phyloP scores from a whole-genome alignment of 2,888 invertebrate species.

The Parascotia fuliginaria region DNA sequence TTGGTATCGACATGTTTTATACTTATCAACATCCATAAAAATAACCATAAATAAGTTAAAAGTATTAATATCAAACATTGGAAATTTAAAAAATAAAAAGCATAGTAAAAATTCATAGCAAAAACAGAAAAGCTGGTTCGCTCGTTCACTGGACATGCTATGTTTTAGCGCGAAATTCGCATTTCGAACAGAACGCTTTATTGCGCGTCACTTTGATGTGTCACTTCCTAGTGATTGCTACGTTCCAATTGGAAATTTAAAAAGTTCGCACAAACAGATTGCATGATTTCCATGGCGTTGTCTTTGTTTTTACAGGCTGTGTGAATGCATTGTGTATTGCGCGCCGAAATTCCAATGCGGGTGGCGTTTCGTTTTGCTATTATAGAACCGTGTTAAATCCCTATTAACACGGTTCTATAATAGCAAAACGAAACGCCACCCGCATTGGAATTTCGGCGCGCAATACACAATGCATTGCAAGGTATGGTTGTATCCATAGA shows the following conservation, averaged over 20 bases:
- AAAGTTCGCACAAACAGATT: slow-evolving; percentile 65
- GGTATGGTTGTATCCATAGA: too few species aligned
- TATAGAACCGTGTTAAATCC: too few species aligned
- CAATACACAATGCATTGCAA: slow-evolving; percentile 5
- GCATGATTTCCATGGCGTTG: slow-evolving; percentile 47
- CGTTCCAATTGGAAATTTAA: slow-evolving; percentile 58
- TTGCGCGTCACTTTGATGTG: slow-evolving; percentile 65
- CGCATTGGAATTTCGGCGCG: neutral
- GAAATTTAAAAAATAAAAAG: slow-evolving; percentile 27
- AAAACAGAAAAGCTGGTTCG: slow-evolving; percentile 30
- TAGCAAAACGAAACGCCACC: neutral
- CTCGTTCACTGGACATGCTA: slow-evolving; percentile 23
- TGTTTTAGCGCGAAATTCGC: slow-evolving; percentile 48
- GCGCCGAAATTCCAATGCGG: neutral
- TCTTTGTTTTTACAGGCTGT: slow-evolving; percentile 27
- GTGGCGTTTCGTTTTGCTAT: neutral
- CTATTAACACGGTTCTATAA: too few species aligned
- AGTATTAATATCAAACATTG: neutral
- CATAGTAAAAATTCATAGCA: slow-evolving; percentile 37
- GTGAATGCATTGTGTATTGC: slow-evolving; percentile 7
- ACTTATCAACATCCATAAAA: too few species aligned
- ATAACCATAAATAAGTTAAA: too few species aligned
- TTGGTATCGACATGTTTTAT: too few species aligned
- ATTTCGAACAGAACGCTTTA: slow-evolving; percentile 56
- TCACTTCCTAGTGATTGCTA: slow-evolving; percentile 59